Evolutionary conservation across 2,888 invertebrate species (phyloP), one percentile per base, ranked within the genome.

Genomic region (Noctua janthe): DNA sequence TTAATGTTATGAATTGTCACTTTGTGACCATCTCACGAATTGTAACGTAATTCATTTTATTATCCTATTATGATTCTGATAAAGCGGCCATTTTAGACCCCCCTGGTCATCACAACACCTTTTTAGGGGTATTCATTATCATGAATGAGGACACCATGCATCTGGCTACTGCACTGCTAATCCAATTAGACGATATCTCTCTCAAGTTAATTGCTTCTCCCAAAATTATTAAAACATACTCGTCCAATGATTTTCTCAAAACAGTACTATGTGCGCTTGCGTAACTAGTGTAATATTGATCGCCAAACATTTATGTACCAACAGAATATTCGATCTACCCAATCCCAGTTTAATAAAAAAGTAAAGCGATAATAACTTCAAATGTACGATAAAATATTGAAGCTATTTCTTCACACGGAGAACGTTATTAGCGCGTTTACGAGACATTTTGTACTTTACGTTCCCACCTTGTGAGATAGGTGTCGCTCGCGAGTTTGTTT

Each of bases 361-460:
- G n/a, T n/a, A n/a, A 71, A 87, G 84, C 69, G 69, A 78, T 84
- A 86, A 76, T 87, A 84, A 81, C 67, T 84, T 78, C 35, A 71
- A 84, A 84, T 49, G n/a, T 62, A 69, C 72, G 69, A 74, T 84
- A 78, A 84, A 72, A 87, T 86, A 86, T 81, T 67, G 78, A 71
- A 78, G 62, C 72, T 47, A 78, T 83, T 80, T 80, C 78, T 77
- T 84, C 70, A 74, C 66, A 70, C 15, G 76, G 75, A 80, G 56
- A 78, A 74, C 76, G 72, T 76, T 76, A 85, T 87, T 82, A 80
- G 72, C 62, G 51, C 11, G 23, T 72, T 69, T 80, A 69, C 70
- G 71, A 80, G 77, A 82, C 82, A 47, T 78, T 87, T 87, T 74
- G 77, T 80, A 39, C 20, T 80, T 73, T 75, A 86, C 29, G 66